Conservation (phyloP, 2,113 vertebrate genomes). For the Chamaetylas fuelleborni region DNA sequence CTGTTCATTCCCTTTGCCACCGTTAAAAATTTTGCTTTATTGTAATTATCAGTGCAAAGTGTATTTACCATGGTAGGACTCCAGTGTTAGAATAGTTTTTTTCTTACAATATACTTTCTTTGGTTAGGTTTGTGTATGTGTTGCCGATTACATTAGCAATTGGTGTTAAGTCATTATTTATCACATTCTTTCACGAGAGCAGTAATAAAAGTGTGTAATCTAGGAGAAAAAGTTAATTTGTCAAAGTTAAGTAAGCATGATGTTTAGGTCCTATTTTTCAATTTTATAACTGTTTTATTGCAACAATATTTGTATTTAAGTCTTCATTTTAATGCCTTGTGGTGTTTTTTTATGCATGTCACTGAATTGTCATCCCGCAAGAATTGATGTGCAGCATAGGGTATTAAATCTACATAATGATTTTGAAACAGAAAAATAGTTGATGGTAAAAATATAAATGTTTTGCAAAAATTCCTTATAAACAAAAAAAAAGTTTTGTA, state of each 20-base stretch:
- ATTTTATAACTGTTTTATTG: slow-evolving; percentile 88
- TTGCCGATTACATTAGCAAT: slow-evolving; percentile 82
- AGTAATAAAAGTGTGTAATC: slow-evolving; percentile 84
- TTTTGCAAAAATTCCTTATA: slow-evolving; percentile 84
- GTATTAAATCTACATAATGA: slow-evolving; percentile 82
- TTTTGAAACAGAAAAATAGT: slow-evolving; percentile 84
- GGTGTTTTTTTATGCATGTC: slow-evolving; percentile 84
- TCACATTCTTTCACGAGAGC: slow-evolving; percentile 79
- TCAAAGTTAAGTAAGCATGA: slow-evolving; percentile 84
- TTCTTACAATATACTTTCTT: slow-evolving; percentile 76
- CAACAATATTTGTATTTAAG: slow-evolving; percentile 86
- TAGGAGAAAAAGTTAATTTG: slow-evolving; percentile 84
- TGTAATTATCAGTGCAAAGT: slow-evolving; percentile 82
- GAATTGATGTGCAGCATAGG: slow-evolving; percentile 84
- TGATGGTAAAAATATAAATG: slow-evolving; percentile 83
- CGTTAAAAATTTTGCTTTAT: slow-evolving; percentile 77
- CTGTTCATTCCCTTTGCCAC: slow-evolving; percentile 79
- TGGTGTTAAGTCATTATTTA: slow-evolving; percentile 84
- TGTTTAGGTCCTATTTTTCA: slow-evolving; percentile 86
- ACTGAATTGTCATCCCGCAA: slow-evolving; percentile 81
- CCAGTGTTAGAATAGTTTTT: slow-evolving; percentile 78
- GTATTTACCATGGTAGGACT: slow-evolving; percentile 82
- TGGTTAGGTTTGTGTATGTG: slow-evolving; percentile 81
- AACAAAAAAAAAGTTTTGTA: slow-evolving; percentile 88
- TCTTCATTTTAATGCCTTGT: slow-evolving; percentile 86